Base-by-base conservation (phyloP, 92 coral and sea anemone genomes). In the Porites cylindrica region DNA sequence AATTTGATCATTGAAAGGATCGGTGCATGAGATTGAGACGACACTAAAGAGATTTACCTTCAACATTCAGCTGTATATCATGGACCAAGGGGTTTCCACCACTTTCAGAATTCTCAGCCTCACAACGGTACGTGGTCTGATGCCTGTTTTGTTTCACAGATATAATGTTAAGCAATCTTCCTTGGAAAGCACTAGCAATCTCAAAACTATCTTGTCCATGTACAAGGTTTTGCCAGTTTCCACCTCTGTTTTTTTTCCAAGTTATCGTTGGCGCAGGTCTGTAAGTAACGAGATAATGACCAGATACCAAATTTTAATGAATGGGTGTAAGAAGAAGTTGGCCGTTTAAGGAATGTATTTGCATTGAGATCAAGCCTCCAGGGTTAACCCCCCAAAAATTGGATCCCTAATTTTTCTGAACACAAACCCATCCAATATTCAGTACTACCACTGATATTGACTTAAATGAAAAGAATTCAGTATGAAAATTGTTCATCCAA, bases 201-300 rank as follows among this genome's bases (percentile, higher is more conserved):
- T 65, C 64, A 14, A 47, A 62, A 54, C 51, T 5, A 47, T 66
- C 13, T 11, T 10, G 0, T 26, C 50, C 47, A n/a, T 6, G 10
- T 8, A 4, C 13, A 20, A 85, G 72, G 13, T 26, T 11, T 14
- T 56, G 1, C 61, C 61, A 56, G 12, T 8, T 7, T 3, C 77
- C 83, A 77, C 67, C 38, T 24, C 23, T 85, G 1, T 66, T 60
- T 51, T 76, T 85, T 24, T 53, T 76, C 89, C 89, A 85, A 3
- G 5, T 67, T 76, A 85, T 85, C 6, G 3, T 21, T 51, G 89
- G 89, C 24, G 53, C 77, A 18, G 89, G 83, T 47, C 89, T 85
- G 69, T 43, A n/a, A 68, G 24, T 56, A 16, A 66, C 51, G 6
- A 0, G 47, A 38, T 4, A 38, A 38, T 3, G 47, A 38, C 6